phyloP scores from a whole-genome alignment of 2,797 vertebrate species.

The Sebastes oblongus region DNA sequence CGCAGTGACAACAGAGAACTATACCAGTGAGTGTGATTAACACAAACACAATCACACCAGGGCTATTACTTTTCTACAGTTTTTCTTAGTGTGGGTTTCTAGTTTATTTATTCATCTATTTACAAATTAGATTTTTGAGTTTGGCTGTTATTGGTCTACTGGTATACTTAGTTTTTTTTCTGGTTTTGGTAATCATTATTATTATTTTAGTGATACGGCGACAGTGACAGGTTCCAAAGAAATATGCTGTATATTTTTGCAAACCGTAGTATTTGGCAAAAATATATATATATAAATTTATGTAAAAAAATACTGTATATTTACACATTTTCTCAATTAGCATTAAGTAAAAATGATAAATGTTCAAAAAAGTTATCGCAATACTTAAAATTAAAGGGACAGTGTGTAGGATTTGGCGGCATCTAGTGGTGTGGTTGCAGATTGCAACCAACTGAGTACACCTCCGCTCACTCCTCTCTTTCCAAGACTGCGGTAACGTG shows the following conservation, averaged over 20 bases:
- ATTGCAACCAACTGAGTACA: no score
- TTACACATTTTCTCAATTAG: neutral
- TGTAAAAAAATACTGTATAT: neutral
- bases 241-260: neutral
- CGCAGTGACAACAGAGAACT: conserved; percentile 17
- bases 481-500: no score
- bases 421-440: no score
- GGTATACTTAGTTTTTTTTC: neutral
- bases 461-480: no score
- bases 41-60: neutral
- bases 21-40: conserved; percentile 73
- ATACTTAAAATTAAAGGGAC: neutral
- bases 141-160: neutral
- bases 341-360: neutral
- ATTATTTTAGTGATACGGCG: neutral
- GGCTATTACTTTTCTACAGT: neutral
- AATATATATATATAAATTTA: neutral
- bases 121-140: neutral
- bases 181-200: neutral
- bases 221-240: neutral
- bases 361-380: neutral
- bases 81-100: neutral
- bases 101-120: neutral
- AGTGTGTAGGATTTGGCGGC: no score
- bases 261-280: neutral